Base-by-base conservation (phyloP, 2,888 invertebrate genomes). In the Eupithecia inturbata region DNA sequence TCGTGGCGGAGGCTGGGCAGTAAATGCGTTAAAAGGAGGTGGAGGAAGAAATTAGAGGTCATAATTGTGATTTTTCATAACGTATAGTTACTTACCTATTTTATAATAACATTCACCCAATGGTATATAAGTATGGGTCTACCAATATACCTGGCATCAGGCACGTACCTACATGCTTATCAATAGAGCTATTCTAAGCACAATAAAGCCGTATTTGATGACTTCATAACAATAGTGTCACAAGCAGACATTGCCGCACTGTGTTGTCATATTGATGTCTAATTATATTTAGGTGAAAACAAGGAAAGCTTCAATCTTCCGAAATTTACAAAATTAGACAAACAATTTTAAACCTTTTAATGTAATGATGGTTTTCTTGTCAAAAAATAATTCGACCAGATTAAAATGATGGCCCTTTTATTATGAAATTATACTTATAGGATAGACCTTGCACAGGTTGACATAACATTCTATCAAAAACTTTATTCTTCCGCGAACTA, bases 181-280 rank as follows among this genome's bases (percentile, higher is more conserved):
- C n/a, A 22, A 33, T 36, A n/a, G 22, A 31, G 31, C 53, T 72
- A 70, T 72, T 71, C 72, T 28, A 70, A 41, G 68, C 49, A 70
- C 71, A 75, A 73, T 76, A 39, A 79, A 70, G 68, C 64, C 70
- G 70, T 67, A 71, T 76, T 75, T 73, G 71, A 78, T 70, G 75
- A 73, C 62, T 63, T 39, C 69, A 67, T 73, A 67, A 77, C 76
- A 79, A 78, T 79, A 74, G 73, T 79, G 78, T 78, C 78, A 77
- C 70, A 73, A 71, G 41, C 78, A 78, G 77, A 71, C 69, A 74
- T 41, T 16, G 66, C 16, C 14, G 14, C 66, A n/a, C 64, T n/a
- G 66, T 36, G 66, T 66, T 66, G 39, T 41, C 66, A 66, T 39
- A n/a, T 16, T 66, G 36, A 39, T 39, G 36, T 36, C 49, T 26